Evolutionary conservation across 64 coral and sea anemone species (phyloP).

Genomic region (Actinia equina): DNA sequence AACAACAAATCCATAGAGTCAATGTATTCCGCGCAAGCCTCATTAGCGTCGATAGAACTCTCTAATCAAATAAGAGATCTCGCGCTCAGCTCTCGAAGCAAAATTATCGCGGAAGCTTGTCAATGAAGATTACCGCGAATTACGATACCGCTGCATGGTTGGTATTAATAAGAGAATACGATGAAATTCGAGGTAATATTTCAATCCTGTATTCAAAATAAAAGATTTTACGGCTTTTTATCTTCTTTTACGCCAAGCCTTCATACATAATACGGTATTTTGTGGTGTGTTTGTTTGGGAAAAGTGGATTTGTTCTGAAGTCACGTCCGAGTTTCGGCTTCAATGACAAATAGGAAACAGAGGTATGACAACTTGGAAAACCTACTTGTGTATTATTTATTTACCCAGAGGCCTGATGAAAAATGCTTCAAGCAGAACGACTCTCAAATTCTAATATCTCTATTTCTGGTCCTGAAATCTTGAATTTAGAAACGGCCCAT

Average conservation of each 20-base stretch:
- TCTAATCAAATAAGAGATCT: constrained; percentile 12
- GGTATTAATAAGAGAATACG: not conserved
- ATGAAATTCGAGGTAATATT: not conserved
- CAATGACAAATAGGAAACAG: not conserved
- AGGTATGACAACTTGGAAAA: not conserved
- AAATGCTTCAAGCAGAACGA: not conserved
- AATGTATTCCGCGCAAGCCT: not conserved
- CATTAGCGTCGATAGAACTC: not conserved
- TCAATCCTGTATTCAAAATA: not conserved
- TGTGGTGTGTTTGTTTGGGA: not conserved
- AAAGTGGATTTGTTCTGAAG: not conserved
- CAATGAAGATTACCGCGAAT: not conserved
- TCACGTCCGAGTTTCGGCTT: not conserved
- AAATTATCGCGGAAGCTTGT: constrained; percentile 3
- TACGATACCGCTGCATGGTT: not conserved
- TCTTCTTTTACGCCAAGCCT: not conserved
- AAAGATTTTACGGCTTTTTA: not conserved
- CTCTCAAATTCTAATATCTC: no score
- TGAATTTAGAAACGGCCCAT: not conserved
- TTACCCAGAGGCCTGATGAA: not conserved
- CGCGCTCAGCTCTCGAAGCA: not conserved
- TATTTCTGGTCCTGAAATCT: not conserved
- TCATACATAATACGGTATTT: not conserved
- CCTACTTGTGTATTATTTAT: not conserved
- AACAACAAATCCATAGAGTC: not conserved